Base-by-base conservation (phyloP, 92 coral and sea anemone species). In the Epizoanthus illoricatus region DNA sequence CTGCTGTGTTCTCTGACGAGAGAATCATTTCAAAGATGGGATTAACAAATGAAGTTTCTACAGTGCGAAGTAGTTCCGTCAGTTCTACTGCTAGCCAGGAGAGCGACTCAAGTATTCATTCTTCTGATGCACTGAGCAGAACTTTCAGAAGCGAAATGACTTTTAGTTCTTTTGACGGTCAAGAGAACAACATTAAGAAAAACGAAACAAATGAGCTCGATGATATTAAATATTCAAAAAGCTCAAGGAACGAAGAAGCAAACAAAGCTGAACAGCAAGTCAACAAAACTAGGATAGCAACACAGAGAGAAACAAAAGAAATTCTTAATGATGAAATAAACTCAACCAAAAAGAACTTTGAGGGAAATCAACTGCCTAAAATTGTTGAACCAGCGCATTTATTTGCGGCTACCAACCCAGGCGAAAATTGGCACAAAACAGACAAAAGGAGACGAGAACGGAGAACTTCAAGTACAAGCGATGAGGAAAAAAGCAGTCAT, bases 141-240 rank as follows among this genome's bases (percentile, higher is more conserved):
- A 42, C 54, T 64, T 41, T 42, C 5, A 23, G 15, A 63, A 11
- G 8, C 6, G 19, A 58, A 23, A 43, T 11, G 7, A 9, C 61
- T 13, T 15, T 39, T 5, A 39, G 28, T 12, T 11, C 3, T 41
- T 23, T 41, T 15, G 70, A 43, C 45, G 45, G 39, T 12, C 21
- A 57, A 45, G 57, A 42, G 57, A 60, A 60, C 59, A 76, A 61
- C 42, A 42, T n/a, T 33, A 39, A 33, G 5, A n/a, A n/a, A 17
- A 54, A 40, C 9, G 21, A 61, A 64, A 9, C 71, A 63, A 43
- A 11, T 45, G 42, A 78, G 21, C 23, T 62, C 24, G 82, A 21
- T 39, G 60, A 78, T 13, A 78, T 62, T 78, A 78, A 63, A 61
- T 63, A 78, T 78, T 69, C 82, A 78, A 78, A 78, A 45, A n/a